Base-by-base conservation (phyloP, 2,888 invertebrate species). In the Adineta ricciae region DNA sequence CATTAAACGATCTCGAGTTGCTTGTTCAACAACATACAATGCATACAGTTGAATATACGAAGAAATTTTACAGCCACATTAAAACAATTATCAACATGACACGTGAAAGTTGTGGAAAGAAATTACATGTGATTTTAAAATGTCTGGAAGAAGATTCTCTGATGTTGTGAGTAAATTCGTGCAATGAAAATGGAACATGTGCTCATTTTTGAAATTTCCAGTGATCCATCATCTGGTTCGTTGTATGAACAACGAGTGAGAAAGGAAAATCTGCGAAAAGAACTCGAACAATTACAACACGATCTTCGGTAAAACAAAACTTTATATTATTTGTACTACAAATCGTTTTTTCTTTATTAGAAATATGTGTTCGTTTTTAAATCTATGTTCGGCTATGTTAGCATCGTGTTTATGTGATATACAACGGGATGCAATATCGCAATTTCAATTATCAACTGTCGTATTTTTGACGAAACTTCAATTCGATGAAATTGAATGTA, bases 241-340 rank as follows among this genome's bases (percentile, higher is more conserved):
- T 19, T 78, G n/a, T 41, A 78, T 78, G 78, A 78, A 41, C 78
- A 78, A 78, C 24, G 78, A n/a, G n/a, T 78, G n/a, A 19, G 78
- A 38, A 78, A 41, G 41, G 78, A 78, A 78, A 78, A 41, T 41
- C 16, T 78, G 14, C 38, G 78, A 11, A 78, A 78, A 41, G 78
- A 78, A 41, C 78, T 78, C n/a, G 78, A 78, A n/a, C 78, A 78
- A 78, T 41, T 78, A 41, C 78, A 78, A 78, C 38, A 78, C 41
- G 78, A 78, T 78, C 38, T 78, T 24, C 38, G 41, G 78, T 78
- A 78, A 78, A 32, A 78, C 14, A 41, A 38, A 73, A 38, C 7
- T 19, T 32, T 19, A 2, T 36, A 19, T 38, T 73, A 4, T 78
- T 24, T 41, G 16, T 73, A 4, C 41, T 5, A 8, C 7, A 19